Evolutionary conservation across 2,113 vertebrate species (phyloP).

Genomic region (Pionites leucogaster): DNA sequence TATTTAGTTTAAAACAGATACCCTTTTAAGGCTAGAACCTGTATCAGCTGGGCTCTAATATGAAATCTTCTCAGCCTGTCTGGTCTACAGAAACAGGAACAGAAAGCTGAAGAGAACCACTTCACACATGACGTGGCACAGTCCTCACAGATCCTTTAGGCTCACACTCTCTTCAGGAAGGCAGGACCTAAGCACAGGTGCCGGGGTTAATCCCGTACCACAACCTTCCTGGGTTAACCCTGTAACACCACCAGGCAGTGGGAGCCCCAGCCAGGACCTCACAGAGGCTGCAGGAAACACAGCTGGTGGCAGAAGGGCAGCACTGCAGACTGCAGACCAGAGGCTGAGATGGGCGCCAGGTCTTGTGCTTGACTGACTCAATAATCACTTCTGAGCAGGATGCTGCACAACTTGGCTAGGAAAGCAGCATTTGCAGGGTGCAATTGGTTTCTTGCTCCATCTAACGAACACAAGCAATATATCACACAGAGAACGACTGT

Average conservation of each 20-base stretch:
- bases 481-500: not conserved
- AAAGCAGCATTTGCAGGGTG: not conserved
- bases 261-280: not conserved
- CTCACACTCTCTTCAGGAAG: not conserved
- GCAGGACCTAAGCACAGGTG: not conserved
- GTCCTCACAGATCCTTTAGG: not conserved
- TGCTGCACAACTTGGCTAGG: not conserved
- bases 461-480: not conserved
- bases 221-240: not conserved
- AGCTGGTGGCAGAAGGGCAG: not conserved
- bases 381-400: not conserved
- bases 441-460: not conserved
- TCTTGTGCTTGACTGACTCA: not conserved
- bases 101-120: not conserved
- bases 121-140: fast-evolving
- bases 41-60: not conserved
- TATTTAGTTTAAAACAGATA: not conserved
- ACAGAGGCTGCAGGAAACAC: not conserved
- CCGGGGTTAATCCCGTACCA: not conserved
- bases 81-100: not conserved
- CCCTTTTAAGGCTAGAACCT: not conserved
- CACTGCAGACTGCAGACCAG: not conserved
- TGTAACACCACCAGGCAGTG: not conserved
- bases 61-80: not conserved
- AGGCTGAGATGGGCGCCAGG: not conserved